Conservation (phyloP, 2,113 vertebrate genomes). For the Anseranas semipalmata region DNA sequence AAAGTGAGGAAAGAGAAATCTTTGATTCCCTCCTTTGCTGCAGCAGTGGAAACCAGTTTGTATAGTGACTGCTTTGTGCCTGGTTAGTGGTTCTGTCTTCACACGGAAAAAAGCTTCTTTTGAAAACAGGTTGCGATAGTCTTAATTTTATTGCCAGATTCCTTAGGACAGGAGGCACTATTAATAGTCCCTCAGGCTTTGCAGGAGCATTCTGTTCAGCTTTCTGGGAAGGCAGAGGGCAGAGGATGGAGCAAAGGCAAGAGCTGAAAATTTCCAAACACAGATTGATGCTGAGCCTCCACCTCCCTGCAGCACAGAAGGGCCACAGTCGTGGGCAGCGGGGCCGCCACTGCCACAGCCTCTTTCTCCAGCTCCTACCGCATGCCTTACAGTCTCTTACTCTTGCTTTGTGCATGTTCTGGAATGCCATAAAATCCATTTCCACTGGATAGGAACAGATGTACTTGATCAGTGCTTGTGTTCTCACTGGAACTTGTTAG, state of each 20-base stretch:
- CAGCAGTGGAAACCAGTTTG: neutral
- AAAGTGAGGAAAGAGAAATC: neutral
- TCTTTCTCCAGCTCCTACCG: neutral
- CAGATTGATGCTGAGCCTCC: neutral
- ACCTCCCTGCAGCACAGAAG: neutral
- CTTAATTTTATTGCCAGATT: neutral
- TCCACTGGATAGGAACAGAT: neutral
- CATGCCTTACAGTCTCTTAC: neutral
- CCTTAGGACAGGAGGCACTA: neutral
- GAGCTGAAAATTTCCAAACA: neutral
- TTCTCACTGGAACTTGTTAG: constrained; percentile 13
- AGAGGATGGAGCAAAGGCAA: neutral
- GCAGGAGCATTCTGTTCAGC: neutral
- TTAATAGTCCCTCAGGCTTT: neutral
- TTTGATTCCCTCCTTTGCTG: neutral
- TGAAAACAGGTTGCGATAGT: neutral
- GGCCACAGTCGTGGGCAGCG: neutral
- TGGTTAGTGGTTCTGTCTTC: neutral
- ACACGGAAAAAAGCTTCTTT: neutral
- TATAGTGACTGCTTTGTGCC: neutral
- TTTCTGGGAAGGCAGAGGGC: neutral
- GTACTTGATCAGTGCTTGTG: constrained; percentile 23
- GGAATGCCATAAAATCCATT: neutral
- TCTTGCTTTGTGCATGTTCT: neutral
- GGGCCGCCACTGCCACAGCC: accelerated